phyloP scores from a whole-genome alignment of 2,113 vertebrate genomes.

The Lepisosteus oculatus region DNA sequence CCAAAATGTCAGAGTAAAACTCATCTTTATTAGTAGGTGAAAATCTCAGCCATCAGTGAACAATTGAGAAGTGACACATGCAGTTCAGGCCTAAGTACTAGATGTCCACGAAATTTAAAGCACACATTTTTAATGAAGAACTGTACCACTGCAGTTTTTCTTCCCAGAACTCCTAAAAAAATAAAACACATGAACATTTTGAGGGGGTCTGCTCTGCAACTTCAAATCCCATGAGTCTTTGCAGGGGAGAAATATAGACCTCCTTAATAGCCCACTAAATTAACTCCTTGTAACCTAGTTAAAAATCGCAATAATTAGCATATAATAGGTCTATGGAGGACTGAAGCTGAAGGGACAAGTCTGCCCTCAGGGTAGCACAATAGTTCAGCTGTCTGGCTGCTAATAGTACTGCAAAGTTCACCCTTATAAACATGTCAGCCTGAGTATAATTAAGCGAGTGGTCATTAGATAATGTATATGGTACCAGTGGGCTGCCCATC shows the following conservation, averaged over 20 bases:
- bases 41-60: no score
- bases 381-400: slow-evolving; percentile 77
- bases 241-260: slow-evolving; percentile 82
- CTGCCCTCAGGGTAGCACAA: slow-evolving; percentile 69
- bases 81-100: no score
- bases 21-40: no score
- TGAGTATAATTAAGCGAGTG: slow-evolving; percentile 84
- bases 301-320: slow-evolving; percentile 91
- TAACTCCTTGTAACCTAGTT: slow-evolving; percentile 92
- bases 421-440: slow-evolving; percentile 98
- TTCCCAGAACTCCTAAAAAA: not conserved
- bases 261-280: slow-evolving; percentile 86
- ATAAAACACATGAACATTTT: not conserved
- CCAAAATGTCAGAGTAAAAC: no score
- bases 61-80: no score
- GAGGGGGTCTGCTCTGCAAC: slow-evolving; percentile 34
- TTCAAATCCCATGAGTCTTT: slow-evolving; percentile 37
- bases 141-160: not conserved
- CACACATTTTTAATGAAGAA: no score
- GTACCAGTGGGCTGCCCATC: slow-evolving; percentile 86
- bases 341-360: slow-evolving; percentile 75
- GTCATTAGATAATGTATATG: slow-evolving; percentile 79
- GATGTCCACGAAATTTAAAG: no score
- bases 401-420: slow-evolving; percentile 96
- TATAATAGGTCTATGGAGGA: slow-evolving; percentile 84